Percentiles rank a stretch among this genome's conserved stretches.
These are phyloP conservation scores for Chloropsis hardwickii DNA, from an alignment of 2,113 vertebrate species.

Conservation along the genomic window DNA sequence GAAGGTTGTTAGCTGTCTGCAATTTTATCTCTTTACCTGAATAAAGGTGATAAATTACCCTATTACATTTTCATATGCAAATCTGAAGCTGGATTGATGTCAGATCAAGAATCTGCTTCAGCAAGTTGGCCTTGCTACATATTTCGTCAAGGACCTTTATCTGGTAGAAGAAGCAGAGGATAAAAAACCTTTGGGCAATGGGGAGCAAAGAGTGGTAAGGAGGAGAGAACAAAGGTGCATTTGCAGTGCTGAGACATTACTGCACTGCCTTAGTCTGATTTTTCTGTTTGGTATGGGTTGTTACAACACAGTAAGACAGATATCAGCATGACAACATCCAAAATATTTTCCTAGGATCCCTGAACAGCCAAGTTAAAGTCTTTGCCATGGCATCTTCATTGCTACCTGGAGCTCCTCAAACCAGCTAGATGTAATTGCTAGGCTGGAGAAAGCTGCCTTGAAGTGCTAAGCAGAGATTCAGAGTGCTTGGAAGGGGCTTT, in stretches of 20 bases:
- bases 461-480: not conserved
- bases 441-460: not conserved
- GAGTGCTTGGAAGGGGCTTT: not conserved
- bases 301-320: not conserved
- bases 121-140: not conserved
- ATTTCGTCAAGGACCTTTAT: not conserved
- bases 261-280: not conserved
- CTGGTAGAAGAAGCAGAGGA: not conserved
- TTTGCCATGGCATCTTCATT: not conserved
- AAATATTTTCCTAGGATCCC: not conserved
- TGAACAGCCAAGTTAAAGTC: not conserved
- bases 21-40: not conserved
- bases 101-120: not conserved
- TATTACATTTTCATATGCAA: conserved; percentile 24
- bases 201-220: not conserved
- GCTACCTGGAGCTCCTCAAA: not conserved
- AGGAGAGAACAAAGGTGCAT: not conserved
- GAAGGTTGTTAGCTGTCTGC: not conserved
- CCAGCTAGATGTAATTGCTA: not conserved
- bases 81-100: conserved; percentile 10
- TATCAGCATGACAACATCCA: not conserved
- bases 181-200: not conserved
- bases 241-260: not conserved
- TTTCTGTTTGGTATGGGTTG: not conserved
- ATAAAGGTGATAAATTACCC: conserved; percentile 26